phyloP scores from a whole-genome alignment of 2,797 vertebrate species.

The Euthynnus affinis region DNA sequence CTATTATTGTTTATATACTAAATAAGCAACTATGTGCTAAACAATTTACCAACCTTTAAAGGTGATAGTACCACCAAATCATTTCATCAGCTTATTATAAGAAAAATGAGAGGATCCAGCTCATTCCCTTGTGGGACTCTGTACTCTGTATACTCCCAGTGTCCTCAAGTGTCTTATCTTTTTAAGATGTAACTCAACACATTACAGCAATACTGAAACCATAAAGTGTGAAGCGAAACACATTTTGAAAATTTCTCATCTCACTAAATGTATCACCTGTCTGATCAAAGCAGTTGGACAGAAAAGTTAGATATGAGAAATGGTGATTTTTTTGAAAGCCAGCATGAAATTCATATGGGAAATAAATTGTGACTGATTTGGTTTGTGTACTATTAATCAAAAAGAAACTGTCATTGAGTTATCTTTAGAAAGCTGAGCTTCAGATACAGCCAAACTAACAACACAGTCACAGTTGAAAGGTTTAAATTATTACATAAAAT shows the following conservation, averaged over 20 bases:
- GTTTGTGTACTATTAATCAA: not conserved
- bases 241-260: too few species aligned
- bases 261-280: not conserved
- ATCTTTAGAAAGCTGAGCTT: constrained; percentile 12
- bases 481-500: constrained; percentile 61
- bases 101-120: constrained; percentile 2
- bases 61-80: not conserved
- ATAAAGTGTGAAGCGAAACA: not conserved
- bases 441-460: constrained; percentile 12
- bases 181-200: not conserved
- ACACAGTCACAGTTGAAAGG: constrained; percentile 34
- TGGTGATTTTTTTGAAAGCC: not conserved
- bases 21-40: not conserved
- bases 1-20: too few species aligned
- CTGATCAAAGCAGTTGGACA: not conserved
- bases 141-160: not conserved
- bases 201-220: too few species aligned
- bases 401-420: not conserved
- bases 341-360: not conserved
- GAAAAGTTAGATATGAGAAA: not conserved
- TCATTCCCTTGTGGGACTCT: not conserved
- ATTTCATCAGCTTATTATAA: not conserved
- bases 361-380: not conserved
- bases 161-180: not conserved
- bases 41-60: not conserved